Evolutionary conservation across 2,113 vertebrate species (phyloP).

Genomic region (Dipodomys spectabilis): DNA sequence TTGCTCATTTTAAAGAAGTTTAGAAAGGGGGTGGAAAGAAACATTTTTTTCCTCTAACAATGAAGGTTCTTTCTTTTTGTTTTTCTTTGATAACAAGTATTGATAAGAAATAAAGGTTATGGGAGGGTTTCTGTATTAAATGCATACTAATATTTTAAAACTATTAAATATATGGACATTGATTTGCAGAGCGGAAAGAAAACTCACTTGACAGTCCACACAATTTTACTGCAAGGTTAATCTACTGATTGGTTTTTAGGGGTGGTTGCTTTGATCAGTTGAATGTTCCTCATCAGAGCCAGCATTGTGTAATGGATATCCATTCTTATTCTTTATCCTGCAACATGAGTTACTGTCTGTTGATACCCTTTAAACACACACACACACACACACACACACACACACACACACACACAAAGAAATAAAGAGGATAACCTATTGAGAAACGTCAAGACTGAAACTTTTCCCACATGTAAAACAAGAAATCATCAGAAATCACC

Average conservation of each 20-base stretch:
- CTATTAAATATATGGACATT: background rate
- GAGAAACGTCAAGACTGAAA: background rate
- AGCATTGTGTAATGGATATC: background rate
- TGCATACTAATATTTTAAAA: background rate
- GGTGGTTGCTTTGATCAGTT: background rate
- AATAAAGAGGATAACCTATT: background rate
- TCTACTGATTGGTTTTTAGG: background rate
- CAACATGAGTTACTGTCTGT: slow-evolving; percentile 13
- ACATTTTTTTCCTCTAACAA: background rate
- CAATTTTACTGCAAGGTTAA: background rate
- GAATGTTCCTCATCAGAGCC: background rate
- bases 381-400: too few species aligned
- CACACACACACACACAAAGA: background rate
- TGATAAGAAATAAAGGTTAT: too few species aligned
- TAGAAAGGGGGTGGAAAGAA: background rate
- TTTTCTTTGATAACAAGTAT: background rate
- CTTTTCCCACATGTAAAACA: background rate
- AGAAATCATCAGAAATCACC: background rate
- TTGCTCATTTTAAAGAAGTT: background rate
- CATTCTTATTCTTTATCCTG: background rate
- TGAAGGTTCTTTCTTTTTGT: background rate
- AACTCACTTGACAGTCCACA: background rate
- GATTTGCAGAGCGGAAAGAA: background rate
- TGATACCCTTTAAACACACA: background rate
- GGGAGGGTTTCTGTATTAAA: background rate